These are phyloP conservation scores for Rhopilema esculentum DNA, from an alignment of 30 jellyfish, hydroid and myxozoan genomes.

Conservation along the genomic window DNA sequence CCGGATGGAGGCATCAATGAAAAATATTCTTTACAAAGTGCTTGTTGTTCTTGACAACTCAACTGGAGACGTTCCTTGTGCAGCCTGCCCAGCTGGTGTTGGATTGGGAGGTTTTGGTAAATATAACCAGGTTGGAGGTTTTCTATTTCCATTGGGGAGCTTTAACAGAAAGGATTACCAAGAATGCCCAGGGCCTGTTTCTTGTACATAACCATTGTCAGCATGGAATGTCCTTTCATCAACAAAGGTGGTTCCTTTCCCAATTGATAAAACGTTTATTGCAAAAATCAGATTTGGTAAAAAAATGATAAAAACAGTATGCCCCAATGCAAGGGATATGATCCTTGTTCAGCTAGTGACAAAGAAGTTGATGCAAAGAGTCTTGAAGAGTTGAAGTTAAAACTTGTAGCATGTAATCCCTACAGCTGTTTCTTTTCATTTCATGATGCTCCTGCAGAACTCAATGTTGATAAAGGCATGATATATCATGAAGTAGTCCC, in stretches of 20 bases:
- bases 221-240: neutral
- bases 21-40: neutral
- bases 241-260: neutral
- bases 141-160: constrained; percentile 46
- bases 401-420: neutral
- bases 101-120: constrained; percentile 53
- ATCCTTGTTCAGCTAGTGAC: constrained; percentile 1
- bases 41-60: neutral
- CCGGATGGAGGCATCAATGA: constrained; percentile 40
- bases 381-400: neutral
- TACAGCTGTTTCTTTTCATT: neutral
- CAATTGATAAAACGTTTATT: constrained; percentile 10
- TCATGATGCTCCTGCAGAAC: neutral
- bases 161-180: neutral
- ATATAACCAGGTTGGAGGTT: constrained; percentile 6
- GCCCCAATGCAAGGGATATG: constrained; percentile 1
- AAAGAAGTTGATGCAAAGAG: neutral
- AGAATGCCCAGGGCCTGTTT: neutral
- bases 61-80: constrained; percentile 49
- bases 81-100: constrained; percentile 64
- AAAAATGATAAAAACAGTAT: neutral
- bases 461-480: neutral
- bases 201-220: neutral
- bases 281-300: constrained; percentile 8
- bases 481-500: neutral